Base-by-base conservation (phyloP, 2,113 vertebrate genomes). In the Crypturellus undulatus region DNA sequence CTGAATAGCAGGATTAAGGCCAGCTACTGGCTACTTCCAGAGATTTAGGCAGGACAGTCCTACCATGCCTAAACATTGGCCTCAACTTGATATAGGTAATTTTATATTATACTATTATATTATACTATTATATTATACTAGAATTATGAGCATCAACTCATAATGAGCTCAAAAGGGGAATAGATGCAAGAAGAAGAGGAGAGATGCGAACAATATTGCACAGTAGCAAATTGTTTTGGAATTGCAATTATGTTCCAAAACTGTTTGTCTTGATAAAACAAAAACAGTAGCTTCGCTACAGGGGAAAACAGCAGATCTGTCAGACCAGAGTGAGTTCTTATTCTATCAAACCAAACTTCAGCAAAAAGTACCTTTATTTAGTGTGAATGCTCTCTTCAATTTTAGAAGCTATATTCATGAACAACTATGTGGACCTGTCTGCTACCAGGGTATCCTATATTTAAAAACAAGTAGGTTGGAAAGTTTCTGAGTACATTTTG, bases 391-490 rank as follows among this genome's bases (percentile, higher is more conserved):
- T n/a, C 28, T 18, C 19, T 13, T 19, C 12, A 52, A 10, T 63
- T 67, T 82, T 51, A 67, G 67, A 82, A 62, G 24, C 19, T 83
- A 30, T 24, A 69, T 65, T 84, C 26, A 73, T 30, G 6, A 73
- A 25, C 30, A 82, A 38, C 0, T 65, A 69, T 12, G 36, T 19
- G 18, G 43, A 20, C 11, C 26, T 64, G 11, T 21, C 12, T 60
- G 54, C 51, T 58, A 83, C 17, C 24, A 47, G 65, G 60, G 62
- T 28, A 10, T 26, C 36, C 78, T 76, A 19, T 40, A 32, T 81
- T 96, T 87, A 90, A 89, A 96, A 91, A 59, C 84, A 75, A 95
- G 16, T 59, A 71, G 71, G 49, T 71, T 73, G 67, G 80, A 94
- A 96, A 90, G 78, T 72, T 87, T 77, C 65, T 79, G 81, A 88